phyloP scores from a whole-genome alignment of 1,140 invertebrate genomes.

The Scaptomyza hsui region DNA sequence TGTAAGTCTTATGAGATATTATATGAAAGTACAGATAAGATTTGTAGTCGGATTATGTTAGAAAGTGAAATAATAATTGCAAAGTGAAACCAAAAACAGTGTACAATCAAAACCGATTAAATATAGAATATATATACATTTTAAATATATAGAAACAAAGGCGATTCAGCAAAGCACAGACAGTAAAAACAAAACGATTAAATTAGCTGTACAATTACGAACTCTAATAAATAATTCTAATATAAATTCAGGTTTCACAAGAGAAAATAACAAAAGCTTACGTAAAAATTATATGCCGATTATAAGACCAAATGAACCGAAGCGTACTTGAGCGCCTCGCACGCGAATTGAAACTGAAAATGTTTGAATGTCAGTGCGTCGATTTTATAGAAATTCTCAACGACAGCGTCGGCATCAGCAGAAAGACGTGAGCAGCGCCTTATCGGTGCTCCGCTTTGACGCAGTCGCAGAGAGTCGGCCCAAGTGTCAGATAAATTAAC shows the following conservation, averaged over 20 bases:
- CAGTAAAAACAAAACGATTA: constrained; percentile 2
- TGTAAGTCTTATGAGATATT: not conserved
- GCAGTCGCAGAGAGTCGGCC: constrained; percentile 11
- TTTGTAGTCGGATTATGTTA: not conserved
- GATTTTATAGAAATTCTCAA: constrained; percentile 59
- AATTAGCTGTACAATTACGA: constrained; percentile 18
- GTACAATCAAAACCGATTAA: not conserved
- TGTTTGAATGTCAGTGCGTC: constrained; percentile 47
- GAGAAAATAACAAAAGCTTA: constrained; percentile 7
- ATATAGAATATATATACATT: not conserved
- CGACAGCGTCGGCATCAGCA: not conserved
- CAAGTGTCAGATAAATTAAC: constrained; percentile 44
- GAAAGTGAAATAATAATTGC: constrained; percentile 2
- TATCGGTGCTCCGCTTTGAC: constrained; percentile 27
- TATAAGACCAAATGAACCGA: constrained; percentile 11
- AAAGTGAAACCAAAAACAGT: no score
- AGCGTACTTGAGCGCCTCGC: constrained; percentile 54
- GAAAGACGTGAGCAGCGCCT: constrained; percentile 38
- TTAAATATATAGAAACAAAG: not conserved
- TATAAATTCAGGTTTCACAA: constrained; percentile 12
- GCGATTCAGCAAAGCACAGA: not conserved
- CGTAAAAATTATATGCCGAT: constrained; percentile 19
- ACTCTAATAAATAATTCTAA: constrained; percentile 20
- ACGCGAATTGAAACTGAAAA: constrained; percentile 67
- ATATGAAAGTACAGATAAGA: constrained; percentile 5